Conservation (phyloP, 53 echinoderm and acorn worm genomes). For the Actinopyga echinites region DNA sequence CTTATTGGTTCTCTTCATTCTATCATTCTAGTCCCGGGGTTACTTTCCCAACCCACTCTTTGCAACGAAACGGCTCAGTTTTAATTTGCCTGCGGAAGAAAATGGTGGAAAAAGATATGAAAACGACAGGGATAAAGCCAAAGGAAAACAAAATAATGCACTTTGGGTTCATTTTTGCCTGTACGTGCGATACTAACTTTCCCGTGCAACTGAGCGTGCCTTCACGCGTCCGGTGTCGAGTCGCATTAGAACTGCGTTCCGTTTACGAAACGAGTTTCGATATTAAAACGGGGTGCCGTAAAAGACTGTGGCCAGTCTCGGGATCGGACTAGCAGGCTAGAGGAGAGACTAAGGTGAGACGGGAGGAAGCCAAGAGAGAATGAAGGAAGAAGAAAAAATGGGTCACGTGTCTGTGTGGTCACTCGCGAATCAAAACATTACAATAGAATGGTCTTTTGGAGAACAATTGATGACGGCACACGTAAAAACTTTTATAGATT, state of each 20-base stretch:
- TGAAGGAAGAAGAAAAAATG: no score
- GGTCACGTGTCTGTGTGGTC: no score
- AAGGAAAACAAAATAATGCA: conserved; percentile 10
- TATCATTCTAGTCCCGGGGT: not conserved
- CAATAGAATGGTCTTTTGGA: no score
- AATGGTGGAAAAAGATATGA: not conserved
- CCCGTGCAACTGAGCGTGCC: conserved; percentile 20
- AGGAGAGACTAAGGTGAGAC: no score
- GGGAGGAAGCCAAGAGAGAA: no score
- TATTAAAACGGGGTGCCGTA: not conserved
- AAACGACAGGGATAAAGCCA: not conserved
- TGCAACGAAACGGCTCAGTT: not conserved
- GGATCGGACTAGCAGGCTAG: no score
- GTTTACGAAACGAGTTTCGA: conserved; percentile 1
- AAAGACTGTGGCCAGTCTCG: not conserved
- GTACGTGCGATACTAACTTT: conserved; percentile 15
- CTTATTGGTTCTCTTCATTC: not conserved
- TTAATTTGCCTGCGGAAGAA: conserved; percentile 7
- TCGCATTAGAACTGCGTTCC: conserved; percentile 11
- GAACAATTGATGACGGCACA: no score
- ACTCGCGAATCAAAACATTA: no score
- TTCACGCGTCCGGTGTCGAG: not conserved
- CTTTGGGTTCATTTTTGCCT: conserved; percentile 14
- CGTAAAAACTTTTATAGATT: no score
- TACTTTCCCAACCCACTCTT: conserved; percentile 3